Conservation (phyloP, 2,113 vertebrate species). For the Heptranchias perlo region DNA sequence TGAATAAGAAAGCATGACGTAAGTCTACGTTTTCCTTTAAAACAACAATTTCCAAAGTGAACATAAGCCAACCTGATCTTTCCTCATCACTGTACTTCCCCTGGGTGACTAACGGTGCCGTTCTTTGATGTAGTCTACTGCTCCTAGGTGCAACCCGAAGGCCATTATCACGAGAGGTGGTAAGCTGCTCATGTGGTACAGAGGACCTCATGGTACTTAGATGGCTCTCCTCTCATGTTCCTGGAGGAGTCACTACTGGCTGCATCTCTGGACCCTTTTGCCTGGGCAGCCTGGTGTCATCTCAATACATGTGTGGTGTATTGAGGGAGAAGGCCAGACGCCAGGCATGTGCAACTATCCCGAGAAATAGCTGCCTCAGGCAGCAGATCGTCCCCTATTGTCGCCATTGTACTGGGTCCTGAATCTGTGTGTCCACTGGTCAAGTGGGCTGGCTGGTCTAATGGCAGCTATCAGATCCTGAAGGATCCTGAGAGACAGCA, state of each 20-base stretch:
- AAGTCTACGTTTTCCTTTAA: not conserved
- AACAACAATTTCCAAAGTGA: not conserved
- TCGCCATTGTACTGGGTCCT: not conserved
- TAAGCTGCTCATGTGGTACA: too few species aligned
- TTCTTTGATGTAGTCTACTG: not conserved
- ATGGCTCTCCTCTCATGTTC: too few species aligned
- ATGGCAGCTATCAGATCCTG: not conserved
- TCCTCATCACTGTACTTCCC: not conserved
- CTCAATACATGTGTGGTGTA: not conserved
- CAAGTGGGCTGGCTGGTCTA: not conserved
- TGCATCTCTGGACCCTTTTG: not conserved
- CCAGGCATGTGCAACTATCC: not conserved
- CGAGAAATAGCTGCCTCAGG: not conserved
- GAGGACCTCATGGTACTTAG: too few species aligned
- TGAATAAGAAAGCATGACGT: not conserved
- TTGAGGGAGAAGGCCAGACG: not conserved
- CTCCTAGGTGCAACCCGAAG: not conserved
- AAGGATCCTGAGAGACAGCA: too few species aligned
- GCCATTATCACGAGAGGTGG: too few species aligned
- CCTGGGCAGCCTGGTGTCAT: not conserved
- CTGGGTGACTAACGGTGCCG: not conserved
- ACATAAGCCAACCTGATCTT: not conserved
- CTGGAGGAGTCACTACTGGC: not conserved
- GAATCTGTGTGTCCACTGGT: not conserved
- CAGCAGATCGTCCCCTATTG: too few species aligned